A percentile compares a stretch with the other conserved stretches of the same genome.
These are phyloP conservation scores for Antheraea mylitta DNA, from an alignment of 1,140 invertebrate genomes.

Conservation along the genomic window DNA sequence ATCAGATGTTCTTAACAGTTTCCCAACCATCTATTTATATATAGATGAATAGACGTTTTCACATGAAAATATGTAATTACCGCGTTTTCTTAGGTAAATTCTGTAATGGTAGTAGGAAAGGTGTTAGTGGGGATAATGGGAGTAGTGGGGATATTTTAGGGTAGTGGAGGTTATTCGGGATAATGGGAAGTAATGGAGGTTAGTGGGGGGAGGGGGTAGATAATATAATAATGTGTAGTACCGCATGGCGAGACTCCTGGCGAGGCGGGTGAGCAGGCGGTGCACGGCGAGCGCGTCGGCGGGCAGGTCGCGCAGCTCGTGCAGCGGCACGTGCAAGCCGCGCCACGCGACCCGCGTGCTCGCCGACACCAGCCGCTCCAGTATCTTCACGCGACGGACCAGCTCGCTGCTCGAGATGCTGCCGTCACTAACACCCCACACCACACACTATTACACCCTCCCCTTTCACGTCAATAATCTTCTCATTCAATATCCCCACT, in stretches of 20 bases:
- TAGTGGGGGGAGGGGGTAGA: no score
- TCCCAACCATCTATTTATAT: no score
- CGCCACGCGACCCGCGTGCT: constrained; percentile 73
- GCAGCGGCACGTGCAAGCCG: constrained; percentile 66
- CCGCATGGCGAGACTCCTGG: constrained; percentile 19
- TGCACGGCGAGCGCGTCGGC: constrained; percentile 21
- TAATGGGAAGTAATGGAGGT: no score
- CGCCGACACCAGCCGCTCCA: constrained; percentile 72
- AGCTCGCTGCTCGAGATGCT: constrained; percentile 57
- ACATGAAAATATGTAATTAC: no score
- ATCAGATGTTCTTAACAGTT: no score
- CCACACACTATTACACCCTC: background rate
- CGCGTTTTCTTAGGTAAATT: no score
- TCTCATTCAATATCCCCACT: no score
- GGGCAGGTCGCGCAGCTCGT: constrained; percentile 53
- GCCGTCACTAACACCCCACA: constrained; percentile 47
- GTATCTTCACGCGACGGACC: constrained; percentile 58
- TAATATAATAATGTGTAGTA: constrained; percentile 11
- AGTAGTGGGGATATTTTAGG: no score
- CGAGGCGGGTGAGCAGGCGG: constrained; percentile 32
- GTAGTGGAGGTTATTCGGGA: no score
- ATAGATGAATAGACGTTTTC: no score
- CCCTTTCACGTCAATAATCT: background rate
- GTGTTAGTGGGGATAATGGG: no score
- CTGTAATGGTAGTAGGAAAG: no score